Conservation (phyloP, 2,113 vertebrate species). For the Heliornis fulica region DNA sequence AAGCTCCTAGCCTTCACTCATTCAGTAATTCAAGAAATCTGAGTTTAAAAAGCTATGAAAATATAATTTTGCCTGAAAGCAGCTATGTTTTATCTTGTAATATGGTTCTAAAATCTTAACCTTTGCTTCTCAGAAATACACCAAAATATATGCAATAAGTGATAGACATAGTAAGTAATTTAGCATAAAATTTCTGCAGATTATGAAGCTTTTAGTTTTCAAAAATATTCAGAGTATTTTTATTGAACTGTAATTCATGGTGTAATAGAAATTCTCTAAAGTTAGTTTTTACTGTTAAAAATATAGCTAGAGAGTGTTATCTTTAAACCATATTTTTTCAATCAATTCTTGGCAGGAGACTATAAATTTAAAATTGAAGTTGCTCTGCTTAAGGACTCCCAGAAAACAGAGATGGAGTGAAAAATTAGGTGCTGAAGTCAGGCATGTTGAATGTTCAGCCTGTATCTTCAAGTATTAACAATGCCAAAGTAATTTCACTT, state of each 20-base stretch:
- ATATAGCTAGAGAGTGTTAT: conserved; percentile 51
- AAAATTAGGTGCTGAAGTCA: conserved; percentile 77
- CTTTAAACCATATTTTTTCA: conserved; percentile 61
- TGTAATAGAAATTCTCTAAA: conserved; percentile 8
- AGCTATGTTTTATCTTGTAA: neutral
- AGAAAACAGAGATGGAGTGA: conserved; percentile 67
- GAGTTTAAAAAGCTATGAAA: neutral
- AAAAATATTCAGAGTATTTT: neutral
- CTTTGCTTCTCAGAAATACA: neutral
- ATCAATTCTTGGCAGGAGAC: conserved; percentile 66
- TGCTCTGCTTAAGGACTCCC: conserved; percentile 46
- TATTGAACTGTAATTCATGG: neutral
- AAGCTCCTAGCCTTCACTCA: accelerated
- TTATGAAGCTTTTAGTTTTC: neutral
- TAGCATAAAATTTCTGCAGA: neutral
- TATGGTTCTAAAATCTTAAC: neutral
- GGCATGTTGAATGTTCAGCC: conserved; percentile 57
- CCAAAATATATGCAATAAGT: neutral
- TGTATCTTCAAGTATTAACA: conserved; percentile 64
- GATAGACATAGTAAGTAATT: neutral
- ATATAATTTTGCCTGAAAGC: neutral
- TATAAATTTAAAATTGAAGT: conserved; percentile 62
- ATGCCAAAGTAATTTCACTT: conserved; percentile 68
- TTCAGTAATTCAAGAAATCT: neutral
- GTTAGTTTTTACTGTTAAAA: neutral